phyloP scores from a whole-genome alignment of 2,888 invertebrate genomes.

The Nomada flava region DNA sequence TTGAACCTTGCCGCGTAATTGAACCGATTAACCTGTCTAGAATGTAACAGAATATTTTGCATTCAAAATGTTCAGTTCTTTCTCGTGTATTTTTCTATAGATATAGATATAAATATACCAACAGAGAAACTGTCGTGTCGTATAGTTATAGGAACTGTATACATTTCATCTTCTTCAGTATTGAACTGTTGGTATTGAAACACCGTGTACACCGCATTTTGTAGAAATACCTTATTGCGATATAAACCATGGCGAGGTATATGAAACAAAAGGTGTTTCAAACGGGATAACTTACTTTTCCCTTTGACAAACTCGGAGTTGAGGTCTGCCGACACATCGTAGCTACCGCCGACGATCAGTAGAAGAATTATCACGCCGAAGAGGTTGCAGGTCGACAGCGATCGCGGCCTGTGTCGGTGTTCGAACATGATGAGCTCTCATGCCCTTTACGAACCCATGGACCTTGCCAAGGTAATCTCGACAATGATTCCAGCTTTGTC shows the following conservation, averaged over 20 bases:
- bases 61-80: not conserved
- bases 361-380: slow-evolving; percentile 73
- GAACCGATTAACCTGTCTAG: not conserved
- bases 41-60: not conserved
- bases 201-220: no score
- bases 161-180: not conserved
- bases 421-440: slow-evolving; percentile 83
- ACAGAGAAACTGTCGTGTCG: not conserved
- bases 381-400: slow-evolving; percentile 77
- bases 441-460: slow-evolving; percentile 80
- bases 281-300: slow-evolving; percentile 88
- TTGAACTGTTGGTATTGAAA: not conserved
- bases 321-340: slow-evolving; percentile 79
- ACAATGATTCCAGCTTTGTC: slow-evolving; percentile 63
- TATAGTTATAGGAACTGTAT: not conserved
- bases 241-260: no score
- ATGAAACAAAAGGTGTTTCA: not conserved
- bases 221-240: no score
- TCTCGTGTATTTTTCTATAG: not conserved
- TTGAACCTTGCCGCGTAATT: no score
- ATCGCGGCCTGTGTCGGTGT: slow-evolving; percentile 80
- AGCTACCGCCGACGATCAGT: slow-evolving; percentile 73
- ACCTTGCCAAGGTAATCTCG: slow-evolving; percentile 73
- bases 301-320: slow-evolving; percentile 91
- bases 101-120: not conserved